A percentile compares a stretch with the other conserved stretches of the same genome.
phyloP scores from a whole-genome alignment of 2,888 invertebrate species.

The Seira musarum region DNA sequence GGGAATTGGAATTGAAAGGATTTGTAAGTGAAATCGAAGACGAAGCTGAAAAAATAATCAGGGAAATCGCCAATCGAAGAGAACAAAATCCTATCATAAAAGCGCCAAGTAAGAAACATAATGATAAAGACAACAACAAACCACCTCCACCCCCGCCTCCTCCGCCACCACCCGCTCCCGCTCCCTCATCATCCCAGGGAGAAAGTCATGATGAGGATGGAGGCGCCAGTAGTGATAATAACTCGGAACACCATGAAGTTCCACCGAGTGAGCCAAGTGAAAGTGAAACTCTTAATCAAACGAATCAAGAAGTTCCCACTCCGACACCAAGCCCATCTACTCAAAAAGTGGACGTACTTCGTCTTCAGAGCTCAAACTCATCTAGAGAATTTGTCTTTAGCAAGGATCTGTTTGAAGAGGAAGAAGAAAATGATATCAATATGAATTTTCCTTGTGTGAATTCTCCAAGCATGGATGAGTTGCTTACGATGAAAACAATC shows the following conservation, averaged over 20 bases:
- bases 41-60: slow-evolving; percentile 27
- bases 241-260: background rate
- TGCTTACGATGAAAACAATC: slow-evolving; percentile 22
- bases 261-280: background rate
- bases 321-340: background rate
- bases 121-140: background rate
- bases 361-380: background rate
- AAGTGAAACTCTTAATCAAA: background rate
- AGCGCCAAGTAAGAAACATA: background rate
- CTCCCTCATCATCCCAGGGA: background rate
- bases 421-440: background rate
- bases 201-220: too few species aligned
- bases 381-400: background rate
- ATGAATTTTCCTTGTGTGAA: background rate
- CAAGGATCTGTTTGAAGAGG: background rate
- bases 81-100: slow-evolving; percentile 11
- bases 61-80: slow-evolving; percentile 40
- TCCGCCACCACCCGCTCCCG: background rate
- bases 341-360: background rate
- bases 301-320: background rate
- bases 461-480: slow-evolving; percentile 38
- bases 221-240: too few species aligned
- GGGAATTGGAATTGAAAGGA: background rate
- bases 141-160: background rate
- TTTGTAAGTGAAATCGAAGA: slow-evolving; percentile 17